These are phyloP conservation scores for Eufriesea mexicana DNA, from an alignment of 1,140 invertebrate species.

Conservation along the genomic window DNA sequence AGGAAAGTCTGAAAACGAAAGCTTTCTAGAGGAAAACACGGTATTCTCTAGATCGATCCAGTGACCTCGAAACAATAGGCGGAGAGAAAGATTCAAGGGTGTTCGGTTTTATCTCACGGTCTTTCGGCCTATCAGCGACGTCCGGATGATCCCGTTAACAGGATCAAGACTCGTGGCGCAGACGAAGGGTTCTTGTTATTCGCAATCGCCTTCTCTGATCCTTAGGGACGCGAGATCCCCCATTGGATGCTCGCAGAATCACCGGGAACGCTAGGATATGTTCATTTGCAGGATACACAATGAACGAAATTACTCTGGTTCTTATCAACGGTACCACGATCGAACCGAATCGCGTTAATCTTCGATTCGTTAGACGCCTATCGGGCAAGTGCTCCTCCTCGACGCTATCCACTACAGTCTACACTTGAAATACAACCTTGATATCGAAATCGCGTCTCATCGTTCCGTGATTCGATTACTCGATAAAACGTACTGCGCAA, in stretches of 20 bases:
- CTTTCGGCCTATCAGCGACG: constrained; percentile 45
- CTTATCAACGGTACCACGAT: constrained; percentile 5
- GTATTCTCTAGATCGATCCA: constrained; percentile 14
- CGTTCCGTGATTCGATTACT: neutral
- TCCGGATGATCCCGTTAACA: constrained; percentile 74
- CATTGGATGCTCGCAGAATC: constrained; percentile 52
- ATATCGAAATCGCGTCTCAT: too few species aligned
- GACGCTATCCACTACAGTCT: too few species aligned
- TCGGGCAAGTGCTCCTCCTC: too few species aligned
- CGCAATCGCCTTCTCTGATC: constrained; percentile 65
- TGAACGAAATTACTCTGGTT: constrained; percentile 50
- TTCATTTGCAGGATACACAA: constrained; percentile 60
- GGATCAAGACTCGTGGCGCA: constrained; percentile 71
- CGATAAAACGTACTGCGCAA: neutral
- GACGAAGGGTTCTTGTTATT: constrained; percentile 74
- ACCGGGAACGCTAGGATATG: constrained; percentile 32
- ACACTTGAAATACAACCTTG: neutral
- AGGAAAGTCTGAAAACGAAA: neutral
- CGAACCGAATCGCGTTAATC: neutral
- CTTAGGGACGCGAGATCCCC: constrained; percentile 66
- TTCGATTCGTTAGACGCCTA: neutral
- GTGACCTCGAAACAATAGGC: constrained; percentile 45
- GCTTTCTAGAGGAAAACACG: neutral
- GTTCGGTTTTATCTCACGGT: constrained; percentile 61
- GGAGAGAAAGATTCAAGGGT: constrained; percentile 46